A percentile compares a stretch with the other conserved stretches of the same genome.
These are phyloP conservation scores for Apodemus agrarius DNA, from an alignment of 2,797 vertebrate genomes.

Conservation along the genomic window DNA sequence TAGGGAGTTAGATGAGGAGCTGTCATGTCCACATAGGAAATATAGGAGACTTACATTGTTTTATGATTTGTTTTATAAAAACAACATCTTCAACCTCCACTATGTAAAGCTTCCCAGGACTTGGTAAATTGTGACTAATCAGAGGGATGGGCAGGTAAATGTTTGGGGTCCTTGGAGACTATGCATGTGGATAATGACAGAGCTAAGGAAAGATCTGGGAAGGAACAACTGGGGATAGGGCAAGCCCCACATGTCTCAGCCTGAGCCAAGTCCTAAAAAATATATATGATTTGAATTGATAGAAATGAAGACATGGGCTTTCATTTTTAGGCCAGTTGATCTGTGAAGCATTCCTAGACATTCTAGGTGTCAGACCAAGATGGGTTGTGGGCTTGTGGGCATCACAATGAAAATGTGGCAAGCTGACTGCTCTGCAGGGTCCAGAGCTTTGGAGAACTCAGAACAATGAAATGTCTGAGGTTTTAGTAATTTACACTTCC, in stretches of 20 bases:
- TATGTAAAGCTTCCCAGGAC: not conserved
- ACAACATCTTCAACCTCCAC: not conserved
- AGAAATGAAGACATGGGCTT: accelerated
- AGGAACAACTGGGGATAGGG: not conserved
- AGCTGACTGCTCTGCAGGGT: not conserved
- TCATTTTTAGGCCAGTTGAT: not conserved
- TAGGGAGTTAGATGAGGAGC: not conserved
- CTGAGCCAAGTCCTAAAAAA: not conserved
- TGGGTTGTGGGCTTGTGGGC: not conserved
- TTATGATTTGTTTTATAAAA: not conserved
- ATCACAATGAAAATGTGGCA: accelerated
- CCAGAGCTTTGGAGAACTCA: no score
- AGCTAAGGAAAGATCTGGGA: not conserved
- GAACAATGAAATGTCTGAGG: accelerated
- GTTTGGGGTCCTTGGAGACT: not conserved
- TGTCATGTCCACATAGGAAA: not conserved
- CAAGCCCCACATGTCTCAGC: not conserved
- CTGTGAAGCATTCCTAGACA: not conserved
- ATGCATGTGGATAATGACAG: not conserved
- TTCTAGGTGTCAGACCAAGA: not conserved
- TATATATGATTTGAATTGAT: not conserved
- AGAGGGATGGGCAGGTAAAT: no score
- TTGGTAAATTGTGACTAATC: not conserved
- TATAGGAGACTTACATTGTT: not conserved
- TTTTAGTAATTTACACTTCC: not conserved